Conservation (phyloP, 2,113 vertebrate genomes). For the Diadophis punctatus region DNA sequence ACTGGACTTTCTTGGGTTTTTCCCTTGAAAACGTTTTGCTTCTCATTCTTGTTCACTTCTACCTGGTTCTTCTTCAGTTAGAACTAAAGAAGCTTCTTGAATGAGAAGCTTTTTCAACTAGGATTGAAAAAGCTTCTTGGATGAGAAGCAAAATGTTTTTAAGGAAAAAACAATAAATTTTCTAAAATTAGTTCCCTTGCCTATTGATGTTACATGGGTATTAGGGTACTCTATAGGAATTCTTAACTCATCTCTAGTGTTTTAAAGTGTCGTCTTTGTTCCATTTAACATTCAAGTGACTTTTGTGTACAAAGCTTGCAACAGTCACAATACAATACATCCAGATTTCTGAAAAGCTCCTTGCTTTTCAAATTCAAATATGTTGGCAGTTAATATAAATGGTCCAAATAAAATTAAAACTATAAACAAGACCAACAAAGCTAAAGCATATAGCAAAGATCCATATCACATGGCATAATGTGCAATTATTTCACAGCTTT, state of each 20-base stretch:
- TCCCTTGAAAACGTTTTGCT: neutral
- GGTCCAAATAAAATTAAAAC: slow-evolving; percentile 57
- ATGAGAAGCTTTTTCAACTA: too few species aligned
- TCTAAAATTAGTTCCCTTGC: slow-evolving; percentile 4
- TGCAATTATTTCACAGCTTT: slow-evolving; percentile 46
- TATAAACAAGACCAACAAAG: slow-evolving; percentile 50
- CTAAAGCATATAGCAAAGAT: slow-evolving; percentile 42
- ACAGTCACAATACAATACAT: neutral
- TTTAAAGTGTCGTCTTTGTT: neutral
- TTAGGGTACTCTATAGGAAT: neutral
- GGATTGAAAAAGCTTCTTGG: neutral
- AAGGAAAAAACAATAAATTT: neutral
- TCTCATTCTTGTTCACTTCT: neutral
- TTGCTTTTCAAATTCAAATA: slow-evolving; percentile 60
- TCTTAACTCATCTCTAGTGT: accelerated
- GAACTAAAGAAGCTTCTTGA: neutral
- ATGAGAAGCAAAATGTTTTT: neutral
- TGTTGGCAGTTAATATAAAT: slow-evolving; percentile 57
- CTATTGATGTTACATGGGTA: neutral
- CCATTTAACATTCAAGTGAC: neutral
- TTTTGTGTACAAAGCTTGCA: neutral
- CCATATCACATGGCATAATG: slow-evolving; percentile 31
- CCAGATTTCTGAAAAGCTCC: neutral
- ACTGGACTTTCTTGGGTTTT: neutral
- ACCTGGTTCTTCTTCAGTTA: neutral